Base-by-base conservation (phyloP, 2,113 vertebrate species). In the Micronisus gabar region DNA sequence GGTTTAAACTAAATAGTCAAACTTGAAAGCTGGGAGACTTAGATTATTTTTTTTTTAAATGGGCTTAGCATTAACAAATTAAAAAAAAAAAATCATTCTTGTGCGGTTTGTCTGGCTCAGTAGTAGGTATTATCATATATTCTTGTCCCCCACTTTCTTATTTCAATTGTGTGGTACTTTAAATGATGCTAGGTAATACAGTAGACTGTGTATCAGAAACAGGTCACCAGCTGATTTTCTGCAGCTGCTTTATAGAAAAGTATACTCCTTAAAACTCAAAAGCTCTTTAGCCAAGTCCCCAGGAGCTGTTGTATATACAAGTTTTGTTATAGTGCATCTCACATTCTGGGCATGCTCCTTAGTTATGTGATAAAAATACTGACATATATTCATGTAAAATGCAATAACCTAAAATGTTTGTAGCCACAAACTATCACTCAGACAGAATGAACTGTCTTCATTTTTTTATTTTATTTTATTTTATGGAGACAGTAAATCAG, bases 161-260 rank as follows among this genome's bases (percentile, higher is more conserved):
- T 84, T 95, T 78, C 80, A 74, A 4, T 55, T 78, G 65, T 63
- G 50, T 65, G 56, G 10, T 81, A 11, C 73, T 93, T 86, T 81
- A 86, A 84, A 67, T 47, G 47, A 21, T 0, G 5, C 56, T 55
- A 83, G 65, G 21, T 62, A 89, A 78, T 55, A 59, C 50, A 71
- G 58, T 65, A 89, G 56, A 18, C 32, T 19, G 23, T 32, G 43
- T 59, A 70, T 71, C 89, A 91, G 61, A 87, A 96, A 34, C 38
- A 82, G 80, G 86, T 93, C 95, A 96, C 52, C 73, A 52, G 73
- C 84, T 81, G 86, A 75, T 94, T 93, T 95, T 73, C 81, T 95
- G 76, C 76, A 72, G 86, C 61, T 81, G 29, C 86, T 87, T 84
- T 79, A 61, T 7, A 52, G 38, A 79, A 91, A 94, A 89, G 36